Evolutionary conservation across 2,113 vertebrate species (phyloP).

Genomic region (Larimichthys crocea): DNA sequence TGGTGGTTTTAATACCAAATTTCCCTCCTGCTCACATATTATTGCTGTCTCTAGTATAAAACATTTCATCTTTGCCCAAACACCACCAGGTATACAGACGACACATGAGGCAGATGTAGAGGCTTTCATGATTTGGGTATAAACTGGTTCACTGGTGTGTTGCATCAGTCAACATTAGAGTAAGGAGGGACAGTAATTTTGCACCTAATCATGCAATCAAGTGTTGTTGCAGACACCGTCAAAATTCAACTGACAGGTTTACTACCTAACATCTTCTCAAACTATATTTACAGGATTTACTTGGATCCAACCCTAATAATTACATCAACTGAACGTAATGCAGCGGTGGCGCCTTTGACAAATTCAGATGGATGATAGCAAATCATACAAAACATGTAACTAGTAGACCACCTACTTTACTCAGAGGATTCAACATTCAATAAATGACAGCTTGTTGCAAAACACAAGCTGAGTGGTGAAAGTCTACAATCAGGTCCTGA

Average conservation of each 20-base stretch:
- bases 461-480: background rate
- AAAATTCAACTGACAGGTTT: constrained; percentile 20
- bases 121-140: background rate
- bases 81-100: background rate
- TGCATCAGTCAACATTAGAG: background rate
- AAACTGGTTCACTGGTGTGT: background rate
- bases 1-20: background rate
- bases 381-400: constrained; percentile 1
- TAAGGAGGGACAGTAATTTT: background rate
- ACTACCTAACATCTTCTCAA: constrained; percentile 34
- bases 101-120: background rate
- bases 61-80: background rate
- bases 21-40: background rate
- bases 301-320: background rate
- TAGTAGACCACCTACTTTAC: constrained; percentile 10
- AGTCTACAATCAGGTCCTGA: background rate
- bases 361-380: background rate
- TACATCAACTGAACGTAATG: background rate
- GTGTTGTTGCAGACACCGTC: background rate
- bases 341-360: background rate
- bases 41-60: background rate
- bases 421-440: background rate
- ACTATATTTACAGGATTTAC: background rate
- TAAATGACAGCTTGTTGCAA: background rate
- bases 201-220: background rate